Conservation (phyloP, 2,797 vertebrate species). For the Hemibagrus guttatus region DNA sequence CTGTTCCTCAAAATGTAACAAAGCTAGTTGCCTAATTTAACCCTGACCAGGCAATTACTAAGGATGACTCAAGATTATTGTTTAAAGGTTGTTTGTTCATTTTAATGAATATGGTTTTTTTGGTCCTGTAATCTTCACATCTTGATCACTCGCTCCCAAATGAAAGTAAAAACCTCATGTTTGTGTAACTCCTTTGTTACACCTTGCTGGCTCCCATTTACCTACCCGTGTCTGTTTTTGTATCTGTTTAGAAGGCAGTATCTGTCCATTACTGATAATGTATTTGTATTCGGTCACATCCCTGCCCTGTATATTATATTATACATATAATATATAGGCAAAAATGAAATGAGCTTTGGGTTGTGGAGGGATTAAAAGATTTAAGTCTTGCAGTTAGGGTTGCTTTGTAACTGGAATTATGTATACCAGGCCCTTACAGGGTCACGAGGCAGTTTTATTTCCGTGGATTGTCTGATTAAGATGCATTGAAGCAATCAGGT, state of each 20-base stretch:
- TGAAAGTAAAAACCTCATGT: background rate
- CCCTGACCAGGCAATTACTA: background rate
- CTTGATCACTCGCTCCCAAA: background rate
- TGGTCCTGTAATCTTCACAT: background rate
- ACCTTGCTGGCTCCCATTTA: background rate
- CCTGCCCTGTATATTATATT: background rate
- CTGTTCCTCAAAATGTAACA: background rate
- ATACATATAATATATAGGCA: background rate
- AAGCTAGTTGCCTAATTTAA: too few species aligned
- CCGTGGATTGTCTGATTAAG: background rate
- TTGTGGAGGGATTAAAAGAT: background rate
- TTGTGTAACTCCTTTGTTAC: background rate
- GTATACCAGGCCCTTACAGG: background rate
- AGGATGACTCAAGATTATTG: background rate
- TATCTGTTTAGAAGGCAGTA: background rate
- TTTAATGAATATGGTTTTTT: background rate
- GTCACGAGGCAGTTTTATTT: background rate
- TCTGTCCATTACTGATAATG: background rate
- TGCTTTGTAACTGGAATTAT: background rate
- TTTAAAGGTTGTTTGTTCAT: background rate
- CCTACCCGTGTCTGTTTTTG: background rate
- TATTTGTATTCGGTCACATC: background rate
- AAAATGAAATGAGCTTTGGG: background rate
- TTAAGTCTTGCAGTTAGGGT: background rate
- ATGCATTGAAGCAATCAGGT: slow-evolving; percentile 7